Evolutionary conservation across 2,113 vertebrate species (phyloP).

Genomic region (Oncorhynchus keta): DNA sequence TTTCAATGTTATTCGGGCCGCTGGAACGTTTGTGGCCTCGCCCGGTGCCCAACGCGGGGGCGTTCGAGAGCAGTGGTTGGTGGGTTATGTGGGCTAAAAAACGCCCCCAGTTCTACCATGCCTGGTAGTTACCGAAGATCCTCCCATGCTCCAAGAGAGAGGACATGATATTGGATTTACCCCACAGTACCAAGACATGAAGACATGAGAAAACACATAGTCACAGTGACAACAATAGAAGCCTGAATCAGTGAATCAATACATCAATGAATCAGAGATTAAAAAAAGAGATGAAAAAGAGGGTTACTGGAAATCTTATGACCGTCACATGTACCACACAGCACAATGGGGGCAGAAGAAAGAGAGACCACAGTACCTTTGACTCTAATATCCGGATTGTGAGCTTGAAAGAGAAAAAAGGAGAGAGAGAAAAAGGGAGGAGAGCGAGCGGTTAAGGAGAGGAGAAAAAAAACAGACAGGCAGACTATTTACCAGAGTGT

Average conservation of each 20-base stretch:
- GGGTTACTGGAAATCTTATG: neutral
- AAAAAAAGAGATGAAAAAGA: neutral
- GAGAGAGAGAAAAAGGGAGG: constrained; percentile 29
- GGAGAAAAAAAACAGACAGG: neutral
- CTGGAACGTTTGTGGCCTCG: neutral
- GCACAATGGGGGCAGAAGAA: constrained; percentile 48
- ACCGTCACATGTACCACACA: neutral
- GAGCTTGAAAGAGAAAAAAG: constrained; percentile 80
- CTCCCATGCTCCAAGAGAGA: neutral
- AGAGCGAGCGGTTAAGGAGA: constrained; percentile 75
- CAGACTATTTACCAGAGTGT: neutral
- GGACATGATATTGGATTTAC: neutral
- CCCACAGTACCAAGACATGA: neutral
- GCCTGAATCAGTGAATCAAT: too few species aligned
- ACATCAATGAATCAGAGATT: too few species aligned
- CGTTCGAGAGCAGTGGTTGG: neutral
- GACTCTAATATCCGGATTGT: constrained; percentile 99
- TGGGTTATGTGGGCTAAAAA: neutral
- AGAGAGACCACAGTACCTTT: constrained; percentile 95
- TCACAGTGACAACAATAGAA: neutral
- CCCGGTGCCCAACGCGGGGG: neutral
- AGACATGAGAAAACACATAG: neutral
- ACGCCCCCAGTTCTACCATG: neutral
- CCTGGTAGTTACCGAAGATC: too few species aligned
- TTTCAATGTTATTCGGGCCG: neutral